These are phyloP conservation scores for Tangara arthus DNA, from an alignment of 2,797 vertebrate genomes.

Conservation along the genomic window DNA sequence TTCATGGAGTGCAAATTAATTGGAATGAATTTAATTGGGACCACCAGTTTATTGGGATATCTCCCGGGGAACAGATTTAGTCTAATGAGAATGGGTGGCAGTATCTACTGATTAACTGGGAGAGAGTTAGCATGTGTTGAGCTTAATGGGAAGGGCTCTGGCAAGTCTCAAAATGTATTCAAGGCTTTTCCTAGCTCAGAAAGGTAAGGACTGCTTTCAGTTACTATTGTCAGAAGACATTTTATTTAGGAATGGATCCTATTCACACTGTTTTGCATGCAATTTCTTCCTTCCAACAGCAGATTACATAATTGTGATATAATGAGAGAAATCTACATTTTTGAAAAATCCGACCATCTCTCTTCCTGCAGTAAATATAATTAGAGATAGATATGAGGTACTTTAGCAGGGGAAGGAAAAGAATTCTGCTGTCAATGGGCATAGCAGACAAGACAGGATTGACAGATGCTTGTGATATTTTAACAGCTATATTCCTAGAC, in stretches of 20 bases:
- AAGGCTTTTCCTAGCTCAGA: not conserved
- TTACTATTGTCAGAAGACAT: not conserved
- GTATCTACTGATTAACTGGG: slow-evolving; percentile 9
- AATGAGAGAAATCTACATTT: not conserved
- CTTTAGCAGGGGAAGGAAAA: not conserved
- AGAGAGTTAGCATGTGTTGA: not conserved
- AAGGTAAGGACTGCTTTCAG: not conserved
- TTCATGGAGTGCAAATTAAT: slow-evolving; percentile 20
- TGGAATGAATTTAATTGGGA: slow-evolving; percentile 30
- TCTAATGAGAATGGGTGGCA: slow-evolving; percentile 32
- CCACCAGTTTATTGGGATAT: not conserved
- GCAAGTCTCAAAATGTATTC: not conserved
- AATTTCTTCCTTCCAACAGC: not conserved
- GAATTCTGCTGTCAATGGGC: not conserved
- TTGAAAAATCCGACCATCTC: not conserved
- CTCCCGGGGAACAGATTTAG: not conserved
- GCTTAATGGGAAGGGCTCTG: not conserved
- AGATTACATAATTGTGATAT: not conserved
- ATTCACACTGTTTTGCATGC: not conserved
- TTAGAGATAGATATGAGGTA: not conserved
- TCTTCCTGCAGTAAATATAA: not conserved
- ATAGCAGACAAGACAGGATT: not conserved
- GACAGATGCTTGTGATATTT: not conserved
- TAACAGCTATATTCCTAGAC: not conserved
- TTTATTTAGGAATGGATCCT: not conserved